A percentile compares a stretch with the other conserved stretches of the same genome.
phyloP scores from a whole-genome alignment of 1,140 invertebrate species.

The Penaeus japonicus region DNA sequence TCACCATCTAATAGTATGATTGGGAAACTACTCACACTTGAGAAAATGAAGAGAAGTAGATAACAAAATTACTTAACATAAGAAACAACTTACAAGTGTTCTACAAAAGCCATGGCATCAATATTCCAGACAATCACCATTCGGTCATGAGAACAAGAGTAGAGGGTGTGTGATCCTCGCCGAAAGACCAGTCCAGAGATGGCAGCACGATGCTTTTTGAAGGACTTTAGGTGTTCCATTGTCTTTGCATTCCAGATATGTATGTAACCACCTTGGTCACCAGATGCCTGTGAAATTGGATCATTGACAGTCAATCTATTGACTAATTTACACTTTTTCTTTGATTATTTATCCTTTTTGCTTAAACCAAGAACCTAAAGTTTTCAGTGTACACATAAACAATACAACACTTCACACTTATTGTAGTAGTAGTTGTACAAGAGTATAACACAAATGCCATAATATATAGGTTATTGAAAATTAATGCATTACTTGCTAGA shows the following conservation, averaged over 20 bases:
- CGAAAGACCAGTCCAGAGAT: conserved; percentile 86
- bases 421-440: no score
- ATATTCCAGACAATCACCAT: conserved; percentile 91
- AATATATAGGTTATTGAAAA: no score
- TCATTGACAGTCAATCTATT: not conserved
- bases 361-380: no score
- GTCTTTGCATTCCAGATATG: conserved; percentile 84
- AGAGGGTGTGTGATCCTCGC: conserved; percentile 86
- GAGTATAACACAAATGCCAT: no score
- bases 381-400: no score
- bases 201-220: conserved; percentile 79
- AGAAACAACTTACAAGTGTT: conserved; percentile 79
- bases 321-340: not conserved
- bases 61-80: not conserved
- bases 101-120: conserved; percentile 94
- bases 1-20: not conserved
- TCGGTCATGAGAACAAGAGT: conserved; percentile 81
- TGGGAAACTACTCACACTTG: not conserved
- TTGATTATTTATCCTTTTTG: no score
- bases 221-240: conserved; percentile 80
- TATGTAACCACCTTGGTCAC: conserved; percentile 79
- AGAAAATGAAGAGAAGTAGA: not conserved
- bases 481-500: no score
- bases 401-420: no score
- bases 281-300: conserved; percentile 69